These are phyloP conservation scores for Enteromius radiatus DNA, from an alignment of 2,797 vertebrate species.

Conservation along the genomic window DNA sequence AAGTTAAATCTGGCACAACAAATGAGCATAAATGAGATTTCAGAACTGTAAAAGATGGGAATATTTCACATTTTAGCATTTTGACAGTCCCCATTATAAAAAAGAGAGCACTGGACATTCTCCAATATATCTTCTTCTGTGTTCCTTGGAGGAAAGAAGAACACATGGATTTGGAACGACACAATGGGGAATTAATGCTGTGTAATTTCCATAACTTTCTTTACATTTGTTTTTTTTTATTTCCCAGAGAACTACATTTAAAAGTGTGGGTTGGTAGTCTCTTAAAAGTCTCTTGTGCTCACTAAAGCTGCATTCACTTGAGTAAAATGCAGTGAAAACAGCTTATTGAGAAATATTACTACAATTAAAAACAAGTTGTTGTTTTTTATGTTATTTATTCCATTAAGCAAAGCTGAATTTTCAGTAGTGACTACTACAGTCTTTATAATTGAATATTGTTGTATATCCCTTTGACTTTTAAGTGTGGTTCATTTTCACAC, in stretches of 20 bases:
- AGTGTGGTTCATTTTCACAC: not conserved
- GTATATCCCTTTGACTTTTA: not conserved
- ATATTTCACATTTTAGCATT: not conserved
- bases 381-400: not conserved
- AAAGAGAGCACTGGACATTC: not conserved
- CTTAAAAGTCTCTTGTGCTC: not conserved
- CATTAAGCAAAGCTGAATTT: not conserved
- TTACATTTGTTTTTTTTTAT: slow-evolving; percentile 13
- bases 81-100: not conserved
- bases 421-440: not conserved
- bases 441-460: not conserved
- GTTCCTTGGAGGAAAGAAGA: not conserved
- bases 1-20: not conserved
- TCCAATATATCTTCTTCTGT: not conserved
- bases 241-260: not conserved
- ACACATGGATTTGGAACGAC: not conserved
- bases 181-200: not conserved
- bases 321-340: not conserved
- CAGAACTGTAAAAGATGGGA: not conserved
- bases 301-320: not conserved
- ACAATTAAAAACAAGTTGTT: not conserved
- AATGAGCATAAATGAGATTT: not conserved
- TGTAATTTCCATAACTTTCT: not conserved
- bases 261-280: not conserved
- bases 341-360: not conserved